Percentiles rank a stretch among this genome's conserved stretches.
These are phyloP conservation scores for Oryzaephilus surinamensis DNA, from an alignment of 1,140 invertebrate species.

Conservation along the genomic window DNA sequence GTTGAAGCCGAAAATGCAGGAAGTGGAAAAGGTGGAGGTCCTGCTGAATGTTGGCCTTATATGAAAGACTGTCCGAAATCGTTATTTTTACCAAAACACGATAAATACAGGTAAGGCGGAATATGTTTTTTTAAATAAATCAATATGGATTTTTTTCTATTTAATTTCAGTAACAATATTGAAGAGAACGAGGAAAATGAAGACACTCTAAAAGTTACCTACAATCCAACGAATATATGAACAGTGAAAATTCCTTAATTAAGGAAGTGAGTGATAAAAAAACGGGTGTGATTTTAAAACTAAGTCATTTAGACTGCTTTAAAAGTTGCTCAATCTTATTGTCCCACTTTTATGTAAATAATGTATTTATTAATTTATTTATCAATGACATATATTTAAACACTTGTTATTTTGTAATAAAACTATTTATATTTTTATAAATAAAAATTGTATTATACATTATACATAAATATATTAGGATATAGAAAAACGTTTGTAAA, in stretches of 20 bases:
- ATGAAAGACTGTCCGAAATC: conserved; percentile 74
- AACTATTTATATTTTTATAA: no score
- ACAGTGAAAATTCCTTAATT: conserved; percentile 2
- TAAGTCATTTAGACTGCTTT: no score
- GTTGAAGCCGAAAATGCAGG: conserved; percentile 69
- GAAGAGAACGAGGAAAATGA: conserved; percentile 11
- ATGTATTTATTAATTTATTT: no score
- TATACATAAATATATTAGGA: no score
- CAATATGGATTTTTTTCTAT: not conserved
- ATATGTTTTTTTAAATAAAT: conserved; percentile 1
- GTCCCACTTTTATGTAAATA: no score
- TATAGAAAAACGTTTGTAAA: no score
- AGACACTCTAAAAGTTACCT: conserved; percentile 18
- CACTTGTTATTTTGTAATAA: no score
- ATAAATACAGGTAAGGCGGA: conserved; percentile 59
- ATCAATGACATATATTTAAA: no score
- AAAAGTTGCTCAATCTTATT: no score
- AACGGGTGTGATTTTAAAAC: conserved; percentile 21
- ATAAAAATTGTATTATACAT: no score
- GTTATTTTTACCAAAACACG: conserved; percentile 53
- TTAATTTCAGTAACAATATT: conserved; percentile 4
- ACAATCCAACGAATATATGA: conserved; percentile 17
- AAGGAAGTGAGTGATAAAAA: conserved; percentile 11
- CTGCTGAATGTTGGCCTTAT: conserved; percentile 76
- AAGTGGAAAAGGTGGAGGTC: conserved; percentile 41